A percentile compares a stretch with the other conserved stretches of the same genome.
phyloP scores from a whole-genome alignment of 2,888 invertebrate species.

The Helobdella robusta region DNA sequence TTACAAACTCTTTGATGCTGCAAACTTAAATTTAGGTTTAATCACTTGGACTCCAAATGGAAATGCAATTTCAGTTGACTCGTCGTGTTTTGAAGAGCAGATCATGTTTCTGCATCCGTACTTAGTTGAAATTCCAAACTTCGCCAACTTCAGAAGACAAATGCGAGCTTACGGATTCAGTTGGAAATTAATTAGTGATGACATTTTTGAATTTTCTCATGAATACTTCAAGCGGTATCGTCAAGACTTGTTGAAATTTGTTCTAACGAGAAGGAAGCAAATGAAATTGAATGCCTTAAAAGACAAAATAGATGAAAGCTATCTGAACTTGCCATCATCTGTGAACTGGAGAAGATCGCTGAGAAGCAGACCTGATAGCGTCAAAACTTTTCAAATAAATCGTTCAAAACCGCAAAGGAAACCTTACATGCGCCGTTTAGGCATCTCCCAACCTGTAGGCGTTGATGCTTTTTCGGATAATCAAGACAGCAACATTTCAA shows the following conservation, averaged over 20 bases:
- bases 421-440: neutral
- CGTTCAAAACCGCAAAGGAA: neutral
- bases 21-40: constrained; percentile 3
- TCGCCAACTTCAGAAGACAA: constrained; percentile 43
- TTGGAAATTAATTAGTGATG: constrained; percentile 37
- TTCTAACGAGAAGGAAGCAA: constrained; percentile 26
- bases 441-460: neutral
- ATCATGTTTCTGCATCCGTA: constrained; percentile 43
- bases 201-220: constrained; percentile 40
- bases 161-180: constrained; percentile 45
- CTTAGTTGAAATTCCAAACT: constrained; percentile 42
- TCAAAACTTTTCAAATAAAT: too few species aligned
- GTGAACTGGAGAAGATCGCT: neutral
- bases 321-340: too few species aligned
- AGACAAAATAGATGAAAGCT: too few species aligned
- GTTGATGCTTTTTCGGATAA: too few species aligned
- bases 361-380: neutral
- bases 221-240: constrained; percentile 27
- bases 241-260: constrained; percentile 14
- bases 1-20: constrained; percentile 20
- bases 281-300: constrained; percentile 13
- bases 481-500: too few species aligned
- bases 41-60: constrained; percentile 26
- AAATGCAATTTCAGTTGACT: constrained; percentile 25
- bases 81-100: constrained; percentile 37